Evolutionary conservation across 2,888 invertebrate genomes (phyloP), one percentile per base, ranked within the genome.

Genomic region (Machimus rusticus): DNA sequence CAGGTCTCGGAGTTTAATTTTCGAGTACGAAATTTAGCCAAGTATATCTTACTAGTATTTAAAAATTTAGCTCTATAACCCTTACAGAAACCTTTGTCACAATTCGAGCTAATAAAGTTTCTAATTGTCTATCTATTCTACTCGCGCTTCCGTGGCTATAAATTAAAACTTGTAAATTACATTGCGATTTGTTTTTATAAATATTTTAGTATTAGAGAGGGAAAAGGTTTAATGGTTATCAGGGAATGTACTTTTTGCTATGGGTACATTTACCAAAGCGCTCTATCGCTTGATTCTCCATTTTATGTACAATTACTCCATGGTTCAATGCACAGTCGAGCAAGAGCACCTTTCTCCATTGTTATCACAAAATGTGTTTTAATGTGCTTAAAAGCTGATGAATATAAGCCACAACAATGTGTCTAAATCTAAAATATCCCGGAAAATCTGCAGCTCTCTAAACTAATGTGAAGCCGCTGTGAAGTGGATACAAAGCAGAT

Each of bases 401-500:
- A 23, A 12, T 66, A 3, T 66, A 66, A 66, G 28, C 12, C 23
- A 8, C 12, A 66, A 66, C 66, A 66, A 66, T 66, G 28, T 66
- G 66, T 19, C 28, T 19, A 66, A 6, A 66, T 39, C 12, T 39
- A 39, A 39, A 39, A 39, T 39, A 66, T 66, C 66, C 28, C 0
- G 66, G 66, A 66, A 23, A 66, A 28, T 12, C 28, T 66, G 66
- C 28, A 66, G 16, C 28, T 66, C 23, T 23, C 51, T 23, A 66
- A 66, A 66, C 9, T 66, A 23, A 66, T 66, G 66, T 66, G 28
- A 66, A 66, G 9, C 12, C 66, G 66, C 66, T 66, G 66, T 66
- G 66, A 66, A 66, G 66, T 66, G 66, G 66, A 66, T 66, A 66
- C 28, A 66, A 66, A 66, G 66, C 66, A 77, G 76, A 77, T 77